Base-by-base conservation (phyloP, 2,113 vertebrate genomes). In the Apodemus sylvaticus region DNA sequence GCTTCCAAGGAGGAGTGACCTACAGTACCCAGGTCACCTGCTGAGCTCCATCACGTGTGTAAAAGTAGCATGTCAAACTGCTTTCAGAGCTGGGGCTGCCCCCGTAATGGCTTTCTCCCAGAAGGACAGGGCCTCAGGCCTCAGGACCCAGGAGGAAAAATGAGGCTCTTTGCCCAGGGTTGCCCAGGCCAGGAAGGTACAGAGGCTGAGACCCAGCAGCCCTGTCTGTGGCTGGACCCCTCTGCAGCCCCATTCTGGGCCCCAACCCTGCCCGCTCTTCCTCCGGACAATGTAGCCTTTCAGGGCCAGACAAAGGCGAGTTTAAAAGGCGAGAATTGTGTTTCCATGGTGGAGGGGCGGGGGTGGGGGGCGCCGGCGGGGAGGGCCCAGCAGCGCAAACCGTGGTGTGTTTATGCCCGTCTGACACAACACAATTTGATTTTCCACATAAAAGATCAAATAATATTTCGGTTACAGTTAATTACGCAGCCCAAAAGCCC, bases 401-500 rank as follows among this genome's bases (percentile, higher is more conserved):
- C 42, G 8, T 62, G 89, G 62, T 29, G 89, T 93, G 83, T 97
- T 90, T 86, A 96, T 22, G 70, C 76, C 85, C 34, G 22, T 90
- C 91, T 5, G 97, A 94, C 92, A 97, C 98, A 98, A 98, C 96
- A 97, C 97, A 93, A 83, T 48, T 93, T 91, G 96, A 98, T 98
- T 98, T 97, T 98, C 98, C 97, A 96, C 97, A 97, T 64, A 53
- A 64, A 93, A 97, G 96, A 98, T 96, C 92, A 97, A 98, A 97
- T 98, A 97, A 91, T 98, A 98, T 94, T 97, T 97, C 22, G 5
- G 93, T 92, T 98, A 97, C 95, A 98, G 97, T 97, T 98, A 98
- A 98, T 98, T 98, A 98, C 97, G 98, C 94, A 88, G 64, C 88
- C 87, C 94, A 62, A 94, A 97, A 97, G 87, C 88, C 97, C 96